Evolutionary conservation across 1,140 invertebrate genomes (phyloP).

Genomic region (Paraescarpia echinospica): DNA sequence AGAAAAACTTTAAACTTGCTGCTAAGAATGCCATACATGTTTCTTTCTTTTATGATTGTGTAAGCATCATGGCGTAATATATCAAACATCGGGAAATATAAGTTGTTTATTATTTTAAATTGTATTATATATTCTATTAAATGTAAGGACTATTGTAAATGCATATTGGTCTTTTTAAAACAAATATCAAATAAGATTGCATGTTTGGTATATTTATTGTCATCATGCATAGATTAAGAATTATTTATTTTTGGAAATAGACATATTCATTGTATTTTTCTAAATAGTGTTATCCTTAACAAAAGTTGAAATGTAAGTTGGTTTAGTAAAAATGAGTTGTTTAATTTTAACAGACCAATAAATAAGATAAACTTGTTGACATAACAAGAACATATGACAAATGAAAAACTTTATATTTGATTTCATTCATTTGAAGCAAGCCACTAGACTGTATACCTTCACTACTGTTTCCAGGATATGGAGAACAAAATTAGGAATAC

Average conservation of each 20-base stretch:
- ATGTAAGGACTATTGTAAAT: not conserved
- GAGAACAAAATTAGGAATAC: constrained; percentile 99
- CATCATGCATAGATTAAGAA: not conserved
- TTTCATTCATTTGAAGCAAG: not conserved
- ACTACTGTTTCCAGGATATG: constrained; percentile 78
- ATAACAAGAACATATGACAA: not conserved
- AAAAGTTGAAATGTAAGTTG: too few species aligned
- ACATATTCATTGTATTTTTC: too few species aligned
- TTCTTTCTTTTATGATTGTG: too few species aligned
- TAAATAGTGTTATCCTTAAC: too few species aligned
- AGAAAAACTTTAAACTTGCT: not conserved
- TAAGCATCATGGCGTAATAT: not conserved
- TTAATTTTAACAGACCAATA: not conserved
- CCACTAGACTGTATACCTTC: too few species aligned
- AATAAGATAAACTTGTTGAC: not conserved
- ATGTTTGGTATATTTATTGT: not conserved
- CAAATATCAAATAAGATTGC: not conserved
- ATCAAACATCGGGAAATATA: not conserved
- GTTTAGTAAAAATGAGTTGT: too few species aligned
- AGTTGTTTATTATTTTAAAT: not conserved
- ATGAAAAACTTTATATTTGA: too few species aligned
- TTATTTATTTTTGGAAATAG: too few species aligned
- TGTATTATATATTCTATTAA: not conserved
- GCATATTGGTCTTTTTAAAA: not conserved
- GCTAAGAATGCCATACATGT: too few species aligned